Percentiles rank a stretch among this genome's conserved stretches.
Evolutionary conservation across 2,797 vertebrate species (phyloP).

Genomic region (Cuculus canorus): DNA sequence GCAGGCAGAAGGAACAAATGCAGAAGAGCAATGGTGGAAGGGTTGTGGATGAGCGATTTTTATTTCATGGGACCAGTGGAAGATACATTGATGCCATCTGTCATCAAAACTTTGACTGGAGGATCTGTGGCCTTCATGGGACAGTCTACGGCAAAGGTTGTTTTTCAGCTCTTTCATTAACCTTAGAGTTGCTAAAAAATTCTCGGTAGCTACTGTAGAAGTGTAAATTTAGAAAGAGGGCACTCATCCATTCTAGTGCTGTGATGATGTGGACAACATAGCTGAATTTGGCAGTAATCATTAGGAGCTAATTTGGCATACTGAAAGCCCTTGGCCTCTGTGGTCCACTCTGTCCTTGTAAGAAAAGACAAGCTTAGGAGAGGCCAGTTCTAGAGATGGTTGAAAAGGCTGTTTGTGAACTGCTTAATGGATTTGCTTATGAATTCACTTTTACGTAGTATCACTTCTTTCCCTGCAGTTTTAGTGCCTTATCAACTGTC

Average conservation of each 20-base stretch:
- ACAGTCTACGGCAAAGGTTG: slow-evolving; percentile 89
- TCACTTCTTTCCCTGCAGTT: not conserved
- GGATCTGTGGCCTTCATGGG: slow-evolving; percentile 88
- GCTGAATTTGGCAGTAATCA: not conserved
- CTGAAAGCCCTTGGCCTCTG: not conserved
- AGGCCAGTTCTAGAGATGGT: not conserved
- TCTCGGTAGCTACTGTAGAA: not conserved
- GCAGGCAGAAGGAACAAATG: slow-evolving; percentile 91
- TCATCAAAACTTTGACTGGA: slow-evolving; percentile 91
- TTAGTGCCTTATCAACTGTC: not conserved
- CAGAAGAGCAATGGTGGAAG: slow-evolving; percentile 78
- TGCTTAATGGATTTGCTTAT: not conserved
- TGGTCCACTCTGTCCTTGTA: not conserved
- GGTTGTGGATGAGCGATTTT: slow-evolving; percentile 76
- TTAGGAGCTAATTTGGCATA: not conserved
- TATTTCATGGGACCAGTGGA: slow-evolving; percentile 89
- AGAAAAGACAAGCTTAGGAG: not conserved
- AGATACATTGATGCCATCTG: slow-evolving; percentile 83
- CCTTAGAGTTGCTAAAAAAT: not conserved
- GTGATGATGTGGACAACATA: not conserved
- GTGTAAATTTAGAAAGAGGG: not conserved
- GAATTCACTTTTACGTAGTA: not conserved
- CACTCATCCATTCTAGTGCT: not conserved
- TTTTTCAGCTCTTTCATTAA: not conserved
- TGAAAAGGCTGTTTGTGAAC: not conserved